Evolutionary conservation across 2,888 invertebrate genomes (phyloP).

Genomic region (Oligia fasciuncula): DNA sequence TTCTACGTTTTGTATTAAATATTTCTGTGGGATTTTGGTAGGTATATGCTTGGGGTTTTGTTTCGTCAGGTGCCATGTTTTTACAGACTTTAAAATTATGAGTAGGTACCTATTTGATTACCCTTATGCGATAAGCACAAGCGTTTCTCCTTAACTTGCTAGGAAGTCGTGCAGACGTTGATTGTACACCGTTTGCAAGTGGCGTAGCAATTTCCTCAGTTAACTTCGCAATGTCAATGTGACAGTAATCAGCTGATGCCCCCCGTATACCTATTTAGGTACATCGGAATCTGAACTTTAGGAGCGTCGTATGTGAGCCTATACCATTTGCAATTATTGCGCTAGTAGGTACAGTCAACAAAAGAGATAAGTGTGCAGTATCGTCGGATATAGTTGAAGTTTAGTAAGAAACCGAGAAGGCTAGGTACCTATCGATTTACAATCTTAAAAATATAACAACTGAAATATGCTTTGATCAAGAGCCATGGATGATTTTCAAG

Average conservation of each 20-base stretch:
- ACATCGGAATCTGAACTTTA: not conserved
- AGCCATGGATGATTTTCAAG: too few species aligned
- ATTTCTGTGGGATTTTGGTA: not conserved
- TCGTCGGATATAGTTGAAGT: too few species aligned
- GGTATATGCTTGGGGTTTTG: not conserved
- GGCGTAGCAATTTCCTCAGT: slow-evolving; percentile 21
- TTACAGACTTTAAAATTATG: not conserved
- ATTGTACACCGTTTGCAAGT: slow-evolving; percentile 9
- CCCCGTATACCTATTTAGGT: not conserved
- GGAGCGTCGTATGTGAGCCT: not conserved
- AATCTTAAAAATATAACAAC: not conserved
- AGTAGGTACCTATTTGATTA: not conserved
- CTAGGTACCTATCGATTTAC: too few species aligned
- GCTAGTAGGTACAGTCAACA: not conserved
- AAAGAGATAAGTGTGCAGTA: too few species aligned
- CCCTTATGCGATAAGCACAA: too few species aligned
- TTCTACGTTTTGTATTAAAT: not conserved
- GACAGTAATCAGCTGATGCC: slow-evolving; percentile 7
- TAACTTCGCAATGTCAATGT: slow-evolving; percentile 20
- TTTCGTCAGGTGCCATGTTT: not conserved
- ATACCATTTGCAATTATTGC: not conserved
- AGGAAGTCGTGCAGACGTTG: slow-evolving; percentile 25
- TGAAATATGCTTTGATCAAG: not conserved
- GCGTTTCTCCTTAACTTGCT: not conserved
- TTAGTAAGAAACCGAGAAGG: too few species aligned